Evolutionary conservation across 2,888 invertebrate species (phyloP), one percentile per base, ranked within the genome.

Genomic region (Limenitis arthemis): DNA sequence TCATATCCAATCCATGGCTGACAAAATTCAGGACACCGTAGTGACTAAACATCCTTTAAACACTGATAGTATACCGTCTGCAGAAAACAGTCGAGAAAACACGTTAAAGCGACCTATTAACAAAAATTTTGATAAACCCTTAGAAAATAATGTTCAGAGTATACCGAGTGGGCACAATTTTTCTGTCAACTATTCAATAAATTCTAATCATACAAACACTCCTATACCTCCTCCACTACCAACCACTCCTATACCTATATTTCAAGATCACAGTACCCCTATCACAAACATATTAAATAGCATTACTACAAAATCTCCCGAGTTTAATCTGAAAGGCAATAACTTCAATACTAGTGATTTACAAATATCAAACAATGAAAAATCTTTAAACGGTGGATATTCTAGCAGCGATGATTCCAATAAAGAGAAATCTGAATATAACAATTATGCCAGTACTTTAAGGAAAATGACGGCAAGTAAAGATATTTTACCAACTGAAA

Each of bases 11-110:
- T 80, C 79, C 11, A 87, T 86, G 86, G 87, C 87, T 44, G 81
- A 81, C 53, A 84, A 79, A 73, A 87, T 87, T 59, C 86, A 87
- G 68, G 86, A 87, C 53, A 87, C 87, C n/a, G 79, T 87, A 40
- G 85, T 87, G 2, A 82, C 85, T 33, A 87, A 86, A 62, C 87
- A 87, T 65, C 87, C 87, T 41, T 60, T 86, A 8, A 86, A 86
- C 67, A 66, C 78, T 31, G 85, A 86, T 53, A 73, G 60, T 58
- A 47, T 69, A 30, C 67, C 76, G 29, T 72, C 77, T 28, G 73
- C 61, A n/a, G 82, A 83, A 61, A 83, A 62, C 53, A 79, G 73
- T 53, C 70, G 70, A 20, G 78, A 79, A 54, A 73, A 66, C 59
- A 79, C 78, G 29, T 59, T 79, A 36, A 75, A 66, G 53, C 68